Evolutionary conservation across 2,888 invertebrate genomes (phyloP), one percentile per base, ranked within the genome.

Genomic region (Ectobius pallidus): DNA sequence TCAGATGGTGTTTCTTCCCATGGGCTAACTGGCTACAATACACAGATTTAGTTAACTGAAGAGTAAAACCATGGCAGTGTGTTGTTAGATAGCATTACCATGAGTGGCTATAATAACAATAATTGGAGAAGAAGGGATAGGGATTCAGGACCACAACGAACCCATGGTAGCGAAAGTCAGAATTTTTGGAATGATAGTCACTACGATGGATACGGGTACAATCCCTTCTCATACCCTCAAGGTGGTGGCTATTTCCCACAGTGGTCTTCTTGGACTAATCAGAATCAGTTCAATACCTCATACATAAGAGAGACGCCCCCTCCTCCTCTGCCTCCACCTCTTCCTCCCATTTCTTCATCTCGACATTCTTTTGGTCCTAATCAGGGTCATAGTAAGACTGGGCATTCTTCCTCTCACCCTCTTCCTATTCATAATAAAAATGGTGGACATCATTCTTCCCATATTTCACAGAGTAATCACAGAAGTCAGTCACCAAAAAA

Each of bases 221-320:
- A 65, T 27, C 27, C 27, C 46, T 39, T 22, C 1, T n/a, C 20
- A 6, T 34, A 65, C 1, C 34, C 14, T 20, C 9, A 18, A 22
- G 16, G 20, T 14, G 34, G 22, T 16, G 22, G 2, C 11, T 65
- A 16, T 46, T 30, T 44, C 6, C 18, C 25, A 2, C 65, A 65
- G 46, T 65, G 65, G 65, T 18, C 6, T n/a, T 46, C 30, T 32
- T 58, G 65, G 65, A 27, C n/a, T 46, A 65, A 25, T 65, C 46
- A 16, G n/a, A 27, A 30, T 22, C 44, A 46, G 1, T 65, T 25
- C 4, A 18, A 11, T 25, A 22, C 14, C 9, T n/a, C 42, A 25
- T 46, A 58, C 30, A n/a, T 27, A 30, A 58, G 58, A 30, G 58
- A 58, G 18, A 9, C 7, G 34, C 6, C 6, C 34, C 34, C 34